Evolutionary conservation across 1,140 invertebrate species (phyloP), one percentile per base, ranked within the genome.

Genomic region (Dinothrombium tinctorium): DNA sequence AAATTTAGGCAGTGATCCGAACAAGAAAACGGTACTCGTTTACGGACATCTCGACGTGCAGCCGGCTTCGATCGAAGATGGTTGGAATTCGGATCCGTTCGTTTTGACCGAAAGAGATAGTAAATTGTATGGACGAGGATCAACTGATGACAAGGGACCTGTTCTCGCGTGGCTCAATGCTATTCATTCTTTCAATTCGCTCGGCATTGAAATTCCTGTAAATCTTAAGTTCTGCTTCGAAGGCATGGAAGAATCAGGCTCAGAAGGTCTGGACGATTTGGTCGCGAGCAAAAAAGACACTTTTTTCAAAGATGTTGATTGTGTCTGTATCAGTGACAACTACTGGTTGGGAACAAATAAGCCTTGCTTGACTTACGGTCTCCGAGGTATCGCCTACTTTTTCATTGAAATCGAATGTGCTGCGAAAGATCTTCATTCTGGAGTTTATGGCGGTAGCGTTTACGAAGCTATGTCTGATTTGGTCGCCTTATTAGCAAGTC

Each of bases 11-110:
- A 72, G 67, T 47, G 81, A 94, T 57, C 63, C 72, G 0, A 69
- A 69, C 5, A 63, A 64, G 50, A 69, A 84, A 51, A 98, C 89
- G 14, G 68, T 96, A 32, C 69, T 82, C 37, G 68, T 98, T 37
- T 98, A 98, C 62, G 92, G 90, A 0, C 92, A 98, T 64, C 69
- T 98, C 50, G 92, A 98, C 67, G 90, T 96, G 2, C 90, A 95
- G 58, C 89, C 90, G 33, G 90, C 90, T 5, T 52, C 72, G 4
- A 72, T 72, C 53, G 73, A 75, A 47, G 87, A 96, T 68, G 89
- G 89, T 4, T 96, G 89, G 90, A 64, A 84, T 49, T 79, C 81
- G 2, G 83, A 96, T 41, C 92, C 92, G 2, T 98, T 98, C 64
- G 68, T 68, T 12, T 62, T 98, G 19, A 73, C 72, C 35, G 81